Base-by-base conservation (phyloP, 1,140 invertebrate species). In the Penaeus vannamei region DNA sequence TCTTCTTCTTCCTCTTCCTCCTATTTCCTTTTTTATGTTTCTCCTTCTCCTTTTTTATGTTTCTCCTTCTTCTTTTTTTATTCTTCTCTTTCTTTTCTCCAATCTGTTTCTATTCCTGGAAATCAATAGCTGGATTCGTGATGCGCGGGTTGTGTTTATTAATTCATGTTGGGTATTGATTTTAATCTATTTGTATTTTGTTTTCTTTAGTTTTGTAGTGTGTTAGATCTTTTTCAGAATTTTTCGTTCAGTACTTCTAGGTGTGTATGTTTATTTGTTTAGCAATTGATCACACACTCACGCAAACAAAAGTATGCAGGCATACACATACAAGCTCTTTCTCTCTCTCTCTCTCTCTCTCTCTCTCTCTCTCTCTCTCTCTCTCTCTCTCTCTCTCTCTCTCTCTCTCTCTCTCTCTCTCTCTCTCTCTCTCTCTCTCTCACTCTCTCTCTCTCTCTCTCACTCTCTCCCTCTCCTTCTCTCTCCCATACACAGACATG, bases 321-420 rank as follows among this genome's bases (percentile, higher is more conserved):
- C 22, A 72, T 14, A 72, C 22, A 72, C 22, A 72, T 14, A 72
- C 22, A 69, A n/a, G n/a, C n/a, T n/a, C n/a, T n/a, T n/a, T n/a
- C n/a, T 36, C 42, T 53, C 79, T 81, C 61, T 36, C 22, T 36
- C 82, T 84, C 60, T 32, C 66, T 32, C 82, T 29, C 60, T n/a
- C 42, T 60, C 26, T 29, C 46, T 61, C 81, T 62, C 53, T 83
- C 46, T 32, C 59, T 59, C 29, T 29, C 36, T 29, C 23, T 22
- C 59, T 1, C 53, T 23, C 29, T n/a, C n/a, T 46, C 77, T 42
- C 17, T 46, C 23, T 10, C n/a, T 42, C 42, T 22, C 42, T 80
- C 77, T 32, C 42, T 46, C 42, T 46, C 80, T 80, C 42, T n/a
- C 42, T 80, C 77, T 32, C n/a, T n/a, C 42, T 80, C 77, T 46